Base-by-base conservation (phyloP, 2,888 invertebrate species). In the Cecidostiba fungosa region DNA sequence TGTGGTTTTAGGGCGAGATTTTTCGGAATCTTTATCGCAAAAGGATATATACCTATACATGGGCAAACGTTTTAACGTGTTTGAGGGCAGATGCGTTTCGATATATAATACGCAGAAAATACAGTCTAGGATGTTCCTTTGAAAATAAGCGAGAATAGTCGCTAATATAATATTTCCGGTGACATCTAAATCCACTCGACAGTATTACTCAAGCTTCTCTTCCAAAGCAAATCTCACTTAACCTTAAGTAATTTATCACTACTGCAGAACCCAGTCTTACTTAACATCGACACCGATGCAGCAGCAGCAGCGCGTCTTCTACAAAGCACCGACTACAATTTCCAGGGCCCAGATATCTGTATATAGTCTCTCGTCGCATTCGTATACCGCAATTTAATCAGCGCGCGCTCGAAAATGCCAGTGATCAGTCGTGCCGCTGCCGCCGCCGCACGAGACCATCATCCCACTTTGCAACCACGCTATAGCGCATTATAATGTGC, bases 381-480 rank as follows among this genome's bases (percentile, higher is more conserved):
- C 23, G 73, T 29, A 43, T 62, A 39, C 70, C 85, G 85, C 85
- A 85, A 85, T 85, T 85, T 85, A 81, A 85, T 85, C 85, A 85
- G 81, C 69, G 36, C 39, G 84, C 66, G 79, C 77, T 70, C 47
- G 81, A 81, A 85, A 85, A 85, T 81, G 23, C 81, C 77, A 77
- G 85, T 85, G 80, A 81, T 85, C 81, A 81, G 76, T 32, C n/a
- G n/a, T 2, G 8, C 10, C 5, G 59, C 16, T 12, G 50, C 50
- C 39, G 26, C 26, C 50, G 8, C 6, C n/a, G 77, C 70, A 19
- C 69, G 66, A 78, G 78, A 84, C 29, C 12, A 84, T 84, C 74
- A 74, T 79, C 73, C 79, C 84, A 79, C 73, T 78, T 83, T 77
- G 19, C 59, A 29, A 26, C 4, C 59, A 26, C 73, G 62, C 62